phyloP scores from a whole-genome alignment of 2,113 vertebrate species.

The Thamnophis sirtalis region DNA sequence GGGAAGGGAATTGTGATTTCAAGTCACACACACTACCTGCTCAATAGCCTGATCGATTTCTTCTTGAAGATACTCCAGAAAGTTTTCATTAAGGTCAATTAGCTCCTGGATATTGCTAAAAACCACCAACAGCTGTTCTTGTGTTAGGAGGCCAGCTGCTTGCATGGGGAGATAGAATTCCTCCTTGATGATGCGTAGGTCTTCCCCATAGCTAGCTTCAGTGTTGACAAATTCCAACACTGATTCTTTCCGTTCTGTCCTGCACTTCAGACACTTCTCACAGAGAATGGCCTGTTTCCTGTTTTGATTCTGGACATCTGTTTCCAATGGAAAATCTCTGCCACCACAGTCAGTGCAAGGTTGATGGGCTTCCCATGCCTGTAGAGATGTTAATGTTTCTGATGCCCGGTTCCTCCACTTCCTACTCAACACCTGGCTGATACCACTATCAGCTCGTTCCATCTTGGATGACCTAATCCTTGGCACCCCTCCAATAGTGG shows the following conservation, averaged over 20 bases:
- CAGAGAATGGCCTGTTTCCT: slow-evolving; percentile 77
- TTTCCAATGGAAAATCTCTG: slow-evolving; percentile 65
- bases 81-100: slow-evolving; percentile 83
- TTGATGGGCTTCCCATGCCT: slow-evolving; percentile 78
- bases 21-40: slow-evolving; percentile 67
- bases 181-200: slow-evolving; percentile 85
- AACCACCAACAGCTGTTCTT: slow-evolving; percentile 81
- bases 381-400: slow-evolving; percentile 63
- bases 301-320: slow-evolving; percentile 62
- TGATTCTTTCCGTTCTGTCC: slow-evolving; percentile 85
- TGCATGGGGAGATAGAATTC: slow-evolving; percentile 89
- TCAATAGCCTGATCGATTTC: slow-evolving; percentile 84
- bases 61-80: slow-evolving; percentile 84
- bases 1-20: neutral
- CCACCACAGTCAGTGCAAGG: slow-evolving; percentile 85
- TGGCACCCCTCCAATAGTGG: slow-evolving; percentile 60
- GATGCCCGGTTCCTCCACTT: slow-evolving; percentile 77
- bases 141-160: slow-evolving; percentile 77
- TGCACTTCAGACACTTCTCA: slow-evolving; percentile 78
- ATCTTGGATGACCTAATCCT: slow-evolving; percentile 70
- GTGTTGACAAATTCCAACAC: slow-evolving; percentile 90
- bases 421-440: slow-evolving; percentile 76
- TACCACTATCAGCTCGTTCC: slow-evolving; percentile 83
- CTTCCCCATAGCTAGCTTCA: slow-evolving; percentile 84
- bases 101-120: slow-evolving; percentile 88